Base-by-base conservation (phyloP, 2,888 invertebrate genomes). In the Nematopogon swammerdamellus region DNA sequence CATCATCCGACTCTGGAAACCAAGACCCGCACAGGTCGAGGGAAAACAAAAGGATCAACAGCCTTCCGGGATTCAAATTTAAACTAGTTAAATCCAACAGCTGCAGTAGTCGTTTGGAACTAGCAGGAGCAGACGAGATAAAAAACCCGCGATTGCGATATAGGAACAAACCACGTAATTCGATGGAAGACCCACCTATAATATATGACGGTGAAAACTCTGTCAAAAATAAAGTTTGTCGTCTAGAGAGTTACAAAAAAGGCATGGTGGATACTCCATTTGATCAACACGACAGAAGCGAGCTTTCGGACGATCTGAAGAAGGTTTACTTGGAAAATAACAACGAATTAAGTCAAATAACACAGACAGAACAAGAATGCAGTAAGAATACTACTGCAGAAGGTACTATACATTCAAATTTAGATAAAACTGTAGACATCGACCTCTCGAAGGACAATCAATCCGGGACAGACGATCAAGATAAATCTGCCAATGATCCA, bases 1-100 rank as follows among this genome's bases (percentile, higher is more conserved):
- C 60, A 46, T 60, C 62, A 47, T 55, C 63, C 45, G 66, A 67
- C 36, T 58, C 61, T 44, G 60, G 57, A 18, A 66, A 60, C 53
- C 60, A 63, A 54, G 65, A 55, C 50, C 65, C 65, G 57, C 70
- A 72, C 43, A 66, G 61, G 56, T 16, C 45, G 14, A 36, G 36
- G 25, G 45, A 19, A 2, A 63, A 57, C 51, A 69, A 65, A 57
- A 63, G 66, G n/a, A 57, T 59, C 8, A 79, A 80, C 11, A 64
- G 62, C 42, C 83, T 83, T 62, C 76, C 82, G 63, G 88, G 89
- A 49, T 84, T 91, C 49, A 91, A 91, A 66, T 92, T 92, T 64
- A 87, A 88, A 62, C 71, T 92, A 55, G 85, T 92, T 1, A 92
- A 92, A 72, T 92, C 92, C 25, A 92, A 92, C 62, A 92, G 92